A percentile compares a stretch with the other conserved stretches of the same genome.
Conservation (phyloP, 2,797 vertebrate genomes). For the Gila robusta region DNA sequence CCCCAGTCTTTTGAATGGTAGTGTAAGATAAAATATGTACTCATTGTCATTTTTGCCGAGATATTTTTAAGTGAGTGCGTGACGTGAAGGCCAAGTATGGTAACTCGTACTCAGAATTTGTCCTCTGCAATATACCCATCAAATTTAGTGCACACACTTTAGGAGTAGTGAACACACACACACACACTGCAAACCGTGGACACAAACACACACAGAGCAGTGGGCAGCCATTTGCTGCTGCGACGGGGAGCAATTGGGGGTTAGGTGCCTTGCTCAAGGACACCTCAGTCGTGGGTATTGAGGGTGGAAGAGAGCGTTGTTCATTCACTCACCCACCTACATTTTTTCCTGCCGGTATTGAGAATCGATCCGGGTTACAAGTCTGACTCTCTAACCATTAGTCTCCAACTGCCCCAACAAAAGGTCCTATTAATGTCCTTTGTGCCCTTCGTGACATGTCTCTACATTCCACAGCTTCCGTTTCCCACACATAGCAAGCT, state of each 20-base stretch:
- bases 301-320: too few relatives aligned
- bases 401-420: too few relatives aligned
- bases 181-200: too few relatives aligned
- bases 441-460: background rate
- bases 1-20: background rate
- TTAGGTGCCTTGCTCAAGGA: too few relatives aligned
- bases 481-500: background rate
- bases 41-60: background rate
- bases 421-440: background rate
- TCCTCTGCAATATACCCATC: too few relatives aligned
- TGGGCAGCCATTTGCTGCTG: background rate
- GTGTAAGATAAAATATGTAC: conserved; percentile 1
- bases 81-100: too few relatives aligned
- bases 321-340: background rate
- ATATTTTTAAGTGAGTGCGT: background rate
- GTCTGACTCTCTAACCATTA: background rate
- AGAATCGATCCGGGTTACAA: background rate
- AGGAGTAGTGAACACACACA: too few relatives aligned
- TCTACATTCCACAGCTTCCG: background rate
- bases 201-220: background rate
- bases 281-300: too few relatives aligned
- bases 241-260: too few relatives aligned
- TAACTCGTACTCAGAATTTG: too few relatives aligned
- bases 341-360: background rate
- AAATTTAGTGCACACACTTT: too few relatives aligned